Base-by-base conservation (phyloP, 2,797 vertebrate genomes). In the Dendrocincla tyrannina region DNA sequence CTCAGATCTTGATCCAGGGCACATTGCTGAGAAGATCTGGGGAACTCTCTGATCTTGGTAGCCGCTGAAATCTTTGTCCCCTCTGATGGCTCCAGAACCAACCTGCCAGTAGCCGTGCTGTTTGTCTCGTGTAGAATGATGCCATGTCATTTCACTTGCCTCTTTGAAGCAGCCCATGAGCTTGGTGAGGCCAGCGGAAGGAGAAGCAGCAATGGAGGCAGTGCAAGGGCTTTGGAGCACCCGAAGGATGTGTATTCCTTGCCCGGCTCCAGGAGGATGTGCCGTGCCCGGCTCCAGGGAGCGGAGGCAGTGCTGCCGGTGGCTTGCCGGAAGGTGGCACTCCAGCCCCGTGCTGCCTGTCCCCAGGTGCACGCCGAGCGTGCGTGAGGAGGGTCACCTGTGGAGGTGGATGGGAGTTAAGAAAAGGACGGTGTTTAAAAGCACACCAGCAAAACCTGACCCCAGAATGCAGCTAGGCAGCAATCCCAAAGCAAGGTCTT, bases 281-380 rank as follows among this genome's bases (percentile, higher is more conserved):
- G 13, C n/a, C 19, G 19, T 62, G 39, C 60, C 60, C 19, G 14
- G 41, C 62, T 13, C 15, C 32, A 2, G n/a, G n/a, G 39, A 23
- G 39, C 30, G 24, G 12, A 47, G 64, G 39, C 80, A 17, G 88
- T 60, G 63, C 42, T 66, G 74, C 59, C 63, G 3, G 42, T 33
- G 63, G 5, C 89, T 58, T 77, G 95, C 95, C 96, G 14, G 89
- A 35, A 97, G 96, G 94, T 96, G 96, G 96, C 96, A 69, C 94
- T 95, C 91, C 93, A 81, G 85, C 73, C 73, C 66, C 3, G 8
- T 16, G 47, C 91, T 81, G 28, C 82, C 72, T 18, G 44, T 33
- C 27, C 81, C 91, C 82, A 81, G 87, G 84, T 75, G 59, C 50
- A 0, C 19, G 0, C 9, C 2, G 2, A 7, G 37, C 2, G 0